phyloP scores from a whole-genome alignment of 2,888 invertebrate species.

The Cacoxenus indagator region DNA sequence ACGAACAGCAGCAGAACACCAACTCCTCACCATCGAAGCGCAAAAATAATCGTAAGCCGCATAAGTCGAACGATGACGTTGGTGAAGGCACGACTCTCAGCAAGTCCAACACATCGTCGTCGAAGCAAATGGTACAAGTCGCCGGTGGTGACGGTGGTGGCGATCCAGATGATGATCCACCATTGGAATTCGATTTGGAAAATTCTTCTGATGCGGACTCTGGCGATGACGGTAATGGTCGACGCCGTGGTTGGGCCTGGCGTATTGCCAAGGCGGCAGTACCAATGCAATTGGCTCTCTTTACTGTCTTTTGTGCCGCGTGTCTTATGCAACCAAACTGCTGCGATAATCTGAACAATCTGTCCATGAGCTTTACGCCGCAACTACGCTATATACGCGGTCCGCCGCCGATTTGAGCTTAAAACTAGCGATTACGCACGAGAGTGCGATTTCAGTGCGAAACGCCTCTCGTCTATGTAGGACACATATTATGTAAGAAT shows the following conservation, averaged over 20 bases:
- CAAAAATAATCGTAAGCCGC: constrained; percentile 43
- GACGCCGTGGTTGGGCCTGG: constrained; percentile 74
- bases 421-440: constrained; percentile 21
- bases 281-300: constrained; percentile 79
- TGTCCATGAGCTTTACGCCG: constrained; percentile 80
- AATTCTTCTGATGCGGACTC: constrained; percentile 48
- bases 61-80: background rate
- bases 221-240: constrained; percentile 35
- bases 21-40: constrained; percentile 38
- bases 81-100: background rate
- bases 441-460: constrained; percentile 24
- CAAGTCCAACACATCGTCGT: background rate
- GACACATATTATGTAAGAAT: constrained; percentile 12
- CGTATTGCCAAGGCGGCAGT: constrained; percentile 78
- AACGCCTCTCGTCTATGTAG: constrained; percentile 17
- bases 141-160: constrained; percentile 52
- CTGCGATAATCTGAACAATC: constrained; percentile 81
- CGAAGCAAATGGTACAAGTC: constrained; percentile 26
- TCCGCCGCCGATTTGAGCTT: constrained; percentile 80
- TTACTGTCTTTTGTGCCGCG: constrained; percentile 79
- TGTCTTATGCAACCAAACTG: constrained; percentile 81
- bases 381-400: constrained; percentile 82
- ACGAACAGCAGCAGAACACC: constrained; percentile 31
- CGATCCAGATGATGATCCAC: constrained; percentile 61
- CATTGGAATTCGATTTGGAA: constrained; percentile 46